phyloP scores from a whole-genome alignment of 2,113 vertebrate species.

The Paedocypris sp. region DNA sequence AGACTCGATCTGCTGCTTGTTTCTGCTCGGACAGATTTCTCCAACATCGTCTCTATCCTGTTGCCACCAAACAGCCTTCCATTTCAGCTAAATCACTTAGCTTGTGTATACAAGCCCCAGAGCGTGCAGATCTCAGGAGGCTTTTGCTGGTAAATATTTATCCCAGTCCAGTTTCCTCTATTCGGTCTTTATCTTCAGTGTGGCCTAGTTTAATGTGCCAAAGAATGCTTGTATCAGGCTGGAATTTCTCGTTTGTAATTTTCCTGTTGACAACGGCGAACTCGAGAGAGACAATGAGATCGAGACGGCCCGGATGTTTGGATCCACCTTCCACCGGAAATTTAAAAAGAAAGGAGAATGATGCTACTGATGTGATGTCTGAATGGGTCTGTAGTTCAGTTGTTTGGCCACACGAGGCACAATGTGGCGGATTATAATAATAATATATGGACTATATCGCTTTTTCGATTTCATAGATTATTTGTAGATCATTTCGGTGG shows the following conservation, averaged over 20 bases:
- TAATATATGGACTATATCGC: no score
- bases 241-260: conserved; percentile 13
- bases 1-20: no score
- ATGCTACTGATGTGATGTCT: no score
- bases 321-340: background rate
- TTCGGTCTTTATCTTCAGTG: conserved; percentile 26
- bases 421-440: no score
- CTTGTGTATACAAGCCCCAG: conserved; percentile 30
- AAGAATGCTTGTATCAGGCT: conserved; percentile 1
- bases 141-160: conserved; percentile 37
- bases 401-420: no score
- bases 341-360: background rate
- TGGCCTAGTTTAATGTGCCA: conserved; percentile 15
- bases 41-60: conserved; percentile 20
- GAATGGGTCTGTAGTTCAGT: no score
- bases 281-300: background rate
- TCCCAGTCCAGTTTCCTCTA: conserved; percentile 26
- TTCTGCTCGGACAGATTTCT: background rate
- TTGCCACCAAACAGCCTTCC: conserved; percentile 14
- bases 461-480: no score
- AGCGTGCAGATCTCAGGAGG: conserved; percentile 8
- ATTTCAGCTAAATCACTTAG: conserved; percentile 22
- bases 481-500: no score
- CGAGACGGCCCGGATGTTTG: background rate
- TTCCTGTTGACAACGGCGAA: background rate